Evolutionary conservation across 2,888 invertebrate genomes (phyloP).

Genomic region (Lasioglossum calceatum): DNA sequence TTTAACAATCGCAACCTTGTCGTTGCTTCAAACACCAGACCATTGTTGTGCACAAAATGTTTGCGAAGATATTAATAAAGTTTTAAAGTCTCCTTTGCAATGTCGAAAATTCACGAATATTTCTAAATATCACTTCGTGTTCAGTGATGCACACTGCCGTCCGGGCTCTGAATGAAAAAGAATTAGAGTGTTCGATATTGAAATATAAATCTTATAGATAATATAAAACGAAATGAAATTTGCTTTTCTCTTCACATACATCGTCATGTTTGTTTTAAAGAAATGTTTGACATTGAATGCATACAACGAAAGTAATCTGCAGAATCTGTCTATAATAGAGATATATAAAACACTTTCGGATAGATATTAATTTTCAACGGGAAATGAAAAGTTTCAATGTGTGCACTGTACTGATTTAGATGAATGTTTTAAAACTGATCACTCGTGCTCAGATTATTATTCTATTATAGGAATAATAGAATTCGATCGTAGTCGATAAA

Average conservation of each 20-base stretch:
- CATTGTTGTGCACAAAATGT: background rate
- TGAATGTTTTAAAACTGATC: background rate
- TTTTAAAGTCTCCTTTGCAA: background rate
- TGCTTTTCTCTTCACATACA: background rate
- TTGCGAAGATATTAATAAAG: background rate
- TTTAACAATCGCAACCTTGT: background rate
- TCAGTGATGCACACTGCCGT: background rate
- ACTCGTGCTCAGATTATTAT: background rate
- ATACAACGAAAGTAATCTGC: background rate
- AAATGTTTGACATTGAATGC: background rate
- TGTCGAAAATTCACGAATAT: background rate
- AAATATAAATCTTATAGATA: no score
- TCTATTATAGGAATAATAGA: background rate
- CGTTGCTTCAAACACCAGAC: background rate
- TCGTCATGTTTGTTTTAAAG: background rate
- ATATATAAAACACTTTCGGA: background rate
- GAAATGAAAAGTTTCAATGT: background rate
- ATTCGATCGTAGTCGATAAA: background rate
- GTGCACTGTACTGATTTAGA: background rate
- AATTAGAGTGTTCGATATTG: background rate
- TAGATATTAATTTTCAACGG: background rate
- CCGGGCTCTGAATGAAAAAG: background rate
- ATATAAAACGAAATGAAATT: background rate
- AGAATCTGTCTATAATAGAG: background rate
- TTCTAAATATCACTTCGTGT: background rate